phyloP scores from a whole-genome alignment of 1,140 invertebrate genomes.

The Wiebesia pumilae region DNA sequence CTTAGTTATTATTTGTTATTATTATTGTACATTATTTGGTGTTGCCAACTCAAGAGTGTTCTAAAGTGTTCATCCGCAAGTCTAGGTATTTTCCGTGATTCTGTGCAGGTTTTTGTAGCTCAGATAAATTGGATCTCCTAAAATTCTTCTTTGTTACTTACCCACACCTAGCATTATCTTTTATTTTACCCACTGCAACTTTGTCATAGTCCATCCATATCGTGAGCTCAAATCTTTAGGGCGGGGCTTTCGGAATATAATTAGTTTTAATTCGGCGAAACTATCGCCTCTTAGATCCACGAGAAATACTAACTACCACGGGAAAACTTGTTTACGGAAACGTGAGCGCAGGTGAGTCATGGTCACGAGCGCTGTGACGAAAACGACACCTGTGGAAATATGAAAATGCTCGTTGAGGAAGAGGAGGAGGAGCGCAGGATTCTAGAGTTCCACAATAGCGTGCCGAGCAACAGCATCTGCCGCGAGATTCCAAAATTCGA shows the following conservation, averaged over 20 bases:
- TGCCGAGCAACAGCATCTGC: not conserved
- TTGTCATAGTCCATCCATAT: not conserved
- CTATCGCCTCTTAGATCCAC: not conserved
- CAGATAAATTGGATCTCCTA: no score
- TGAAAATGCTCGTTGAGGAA: not conserved
- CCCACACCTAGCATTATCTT: not conserved
- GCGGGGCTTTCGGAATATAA: not conserved
- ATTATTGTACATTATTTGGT: no score
- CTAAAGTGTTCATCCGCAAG: no score
- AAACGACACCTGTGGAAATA: slow-evolving; percentile 1
- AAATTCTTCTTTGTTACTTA: no score
- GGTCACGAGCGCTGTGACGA: not conserved
- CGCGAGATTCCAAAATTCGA: not conserved
- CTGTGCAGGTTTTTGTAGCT: no score
- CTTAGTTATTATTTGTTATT: no score
- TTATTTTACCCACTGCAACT: not conserved
- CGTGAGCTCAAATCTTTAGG: not conserved
- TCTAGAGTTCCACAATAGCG: not conserved
- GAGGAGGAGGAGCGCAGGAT: not conserved
- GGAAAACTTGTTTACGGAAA: slow-evolving; percentile 27
- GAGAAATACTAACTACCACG: no score
- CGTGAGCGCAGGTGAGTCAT: not conserved
- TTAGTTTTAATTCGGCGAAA: not conserved
- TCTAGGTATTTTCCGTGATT: no score
- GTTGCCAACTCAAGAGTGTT: no score